Evolutionary conservation across 2,797 vertebrate genomes (phyloP), one percentile per base, ranked within the genome.

Genomic region (Fistularia commersonii): DNA sequence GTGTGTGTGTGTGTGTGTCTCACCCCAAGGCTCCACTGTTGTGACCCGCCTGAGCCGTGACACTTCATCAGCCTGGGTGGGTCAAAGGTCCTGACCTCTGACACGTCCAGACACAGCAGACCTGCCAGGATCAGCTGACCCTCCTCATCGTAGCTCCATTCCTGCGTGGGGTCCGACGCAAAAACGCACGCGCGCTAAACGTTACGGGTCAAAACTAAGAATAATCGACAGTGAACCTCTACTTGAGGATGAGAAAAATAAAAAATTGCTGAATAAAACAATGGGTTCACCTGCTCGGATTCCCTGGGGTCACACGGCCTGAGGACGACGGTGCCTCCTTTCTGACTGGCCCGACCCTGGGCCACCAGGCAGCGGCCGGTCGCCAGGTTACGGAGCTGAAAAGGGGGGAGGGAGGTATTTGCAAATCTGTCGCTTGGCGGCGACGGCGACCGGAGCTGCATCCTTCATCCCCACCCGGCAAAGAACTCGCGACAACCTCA

Each of bases 31-130:
- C 88, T 91, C 97, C 97, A 99, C 77, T 98, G 97, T 83, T 99
- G 97, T 0, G 96, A 97, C 7, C 97, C 97, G 0, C 96, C 97
- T 0, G 97, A 98, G 0, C 97, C 97, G 0, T 99, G 97, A 77
- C 97, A 99, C 45, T 99, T 99, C 97, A 99, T 99, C 48, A 99
- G 92, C 1, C 95, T 89, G 0, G 97, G 96, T 0, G 93, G 93
- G 58, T 97, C 96, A 0, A 91, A 90, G 0, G 95, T 95, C 47
- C 92, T 90, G 1, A 95, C 93, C 74, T 99, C 97, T 0, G 93
- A 95, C 71, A 98, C 90, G 11, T 99, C 96, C 70, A 99, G 76
- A 79, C 97, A 99, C 32, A 99, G 88, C 6, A 99, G 89, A 11
- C 92, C 92, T 0, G 93, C 93, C 38, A 99, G 83, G 62, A 97